Evolutionary conservation across 2,113 vertebrate genomes (phyloP).

Genomic region (Cynoglossus semilaevis): DNA sequence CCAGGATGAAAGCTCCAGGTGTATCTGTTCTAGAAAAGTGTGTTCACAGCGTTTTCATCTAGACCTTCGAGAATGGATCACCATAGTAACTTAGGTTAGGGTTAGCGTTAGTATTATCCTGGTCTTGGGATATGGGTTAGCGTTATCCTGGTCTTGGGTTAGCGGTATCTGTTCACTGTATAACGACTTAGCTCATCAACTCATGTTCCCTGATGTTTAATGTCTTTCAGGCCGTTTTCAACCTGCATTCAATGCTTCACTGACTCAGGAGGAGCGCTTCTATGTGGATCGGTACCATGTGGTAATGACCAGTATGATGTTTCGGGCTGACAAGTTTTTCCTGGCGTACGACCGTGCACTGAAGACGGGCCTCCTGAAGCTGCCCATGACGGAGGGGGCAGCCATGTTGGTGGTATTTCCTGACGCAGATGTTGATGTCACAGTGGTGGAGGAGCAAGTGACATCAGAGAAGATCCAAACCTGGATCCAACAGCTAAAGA

Average conservation of each 20-base stretch:
- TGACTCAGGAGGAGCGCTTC: slow-evolving; percentile 81
- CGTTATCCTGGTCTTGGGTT: too few relatives aligned
- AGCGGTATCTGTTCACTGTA: not conserved
- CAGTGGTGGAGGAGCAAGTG: slow-evolving; percentile 81
- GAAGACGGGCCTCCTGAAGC: slow-evolving; percentile 80
- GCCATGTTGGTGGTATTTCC: slow-evolving; percentile 85
- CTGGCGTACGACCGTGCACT: slow-evolving; percentile 80
- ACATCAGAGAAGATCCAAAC: slow-evolving; percentile 76
- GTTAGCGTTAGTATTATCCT: too few relatives aligned
- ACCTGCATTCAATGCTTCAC: slow-evolving; percentile 75
- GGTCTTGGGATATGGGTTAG: too few relatives aligned
- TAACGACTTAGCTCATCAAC: not conserved
- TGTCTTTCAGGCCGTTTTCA: slow-evolving; percentile 79
- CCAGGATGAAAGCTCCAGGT: too few relatives aligned
- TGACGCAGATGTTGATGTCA: slow-evolving; percentile 78
- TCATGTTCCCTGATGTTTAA: slow-evolving; percentile 2
- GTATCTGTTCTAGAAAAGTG: too few relatives aligned
- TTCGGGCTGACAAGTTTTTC: slow-evolving; percentile 75
- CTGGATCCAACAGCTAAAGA: slow-evolving; percentile 83
- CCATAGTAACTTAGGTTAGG: too few relatives aligned
- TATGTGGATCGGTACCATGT: slow-evolving; percentile 82
- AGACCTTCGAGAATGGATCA: too few relatives aligned
- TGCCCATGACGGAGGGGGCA: slow-evolving; percentile 79
- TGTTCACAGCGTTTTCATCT: too few relatives aligned
- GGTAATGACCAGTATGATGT: slow-evolving; percentile 87